These are phyloP conservation scores for Seriola aureovittata DNA, from an alignment of 2,113 vertebrate species.

Conservation along the genomic window DNA sequence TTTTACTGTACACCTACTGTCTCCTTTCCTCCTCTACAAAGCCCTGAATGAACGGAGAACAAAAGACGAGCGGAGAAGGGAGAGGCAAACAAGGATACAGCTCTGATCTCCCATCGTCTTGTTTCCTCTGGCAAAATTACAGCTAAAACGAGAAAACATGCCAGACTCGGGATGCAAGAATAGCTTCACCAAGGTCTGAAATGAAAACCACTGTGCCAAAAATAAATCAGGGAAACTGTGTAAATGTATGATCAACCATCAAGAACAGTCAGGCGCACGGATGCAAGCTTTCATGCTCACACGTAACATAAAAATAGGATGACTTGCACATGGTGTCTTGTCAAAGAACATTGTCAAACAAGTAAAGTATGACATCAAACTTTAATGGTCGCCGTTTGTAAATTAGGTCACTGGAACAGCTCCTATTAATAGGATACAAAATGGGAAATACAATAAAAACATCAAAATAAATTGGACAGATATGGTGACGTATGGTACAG, in stretches of 20 bases:
- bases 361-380: constrained; percentile 20
- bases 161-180: constrained; percentile 22
- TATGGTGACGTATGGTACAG: too few species aligned
- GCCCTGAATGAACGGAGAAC: constrained; percentile 35
- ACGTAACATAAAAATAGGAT: neutral
- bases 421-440: neutral
- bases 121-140: constrained; percentile 60
- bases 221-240: constrained; percentile 9
- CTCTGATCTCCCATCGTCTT: constrained; percentile 50
- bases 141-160: constrained; percentile 48
- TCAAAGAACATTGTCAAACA: neutral
- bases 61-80: constrained; percentile 42
- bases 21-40: constrained; percentile 48
- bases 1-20: constrained; percentile 58
- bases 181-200: constrained; percentile 6
- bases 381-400: constrained; percentile 18
- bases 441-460: neutral
- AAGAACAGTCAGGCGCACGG: neutral
- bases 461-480: neutral
- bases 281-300: neutral
- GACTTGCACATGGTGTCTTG: neutral
- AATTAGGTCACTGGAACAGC: constrained; percentile 43
- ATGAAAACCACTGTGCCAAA: constrained; percentile 5
- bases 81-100: constrained; percentile 32
- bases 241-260: neutral